phyloP scores from a whole-genome alignment of 64 coral and sea anemone species.

The Montipora foliosa region DNA sequence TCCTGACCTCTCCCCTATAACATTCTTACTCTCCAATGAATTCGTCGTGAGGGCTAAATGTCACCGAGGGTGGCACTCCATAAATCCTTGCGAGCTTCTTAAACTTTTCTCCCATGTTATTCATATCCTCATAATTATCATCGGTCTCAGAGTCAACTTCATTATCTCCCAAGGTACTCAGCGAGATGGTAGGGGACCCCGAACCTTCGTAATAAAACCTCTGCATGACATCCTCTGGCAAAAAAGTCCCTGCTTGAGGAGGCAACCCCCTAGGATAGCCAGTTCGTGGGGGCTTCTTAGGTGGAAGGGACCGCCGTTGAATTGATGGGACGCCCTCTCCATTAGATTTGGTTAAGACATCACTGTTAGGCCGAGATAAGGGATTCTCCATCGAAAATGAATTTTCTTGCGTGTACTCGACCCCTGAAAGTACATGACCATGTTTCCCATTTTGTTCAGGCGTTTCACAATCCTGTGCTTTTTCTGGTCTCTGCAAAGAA shows the following conservation, averaged over 20 bases:
- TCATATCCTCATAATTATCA: constrained; percentile 66
- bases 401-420: background rate
- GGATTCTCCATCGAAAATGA: constrained; percentile 35
- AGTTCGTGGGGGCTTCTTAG: constrained; percentile 7
- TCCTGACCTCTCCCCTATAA: background rate
- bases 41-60: constrained; percentile 79
- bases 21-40: constrained; percentile 62
- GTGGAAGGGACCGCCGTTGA: constrained; percentile 7
- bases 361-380: constrained; percentile 14
- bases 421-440: background rate
- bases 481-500: constrained; percentile 16
- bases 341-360: background rate
- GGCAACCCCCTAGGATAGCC: constrained; percentile 18
- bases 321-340: background rate
- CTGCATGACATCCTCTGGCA: constrained; percentile 74
- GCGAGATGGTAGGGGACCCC: constrained; percentile 84
- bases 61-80: constrained; percentile 69
- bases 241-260: constrained; percentile 48
- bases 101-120: constrained; percentile 78
- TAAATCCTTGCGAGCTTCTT: constrained; percentile 82
- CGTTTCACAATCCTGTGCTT: background rate
- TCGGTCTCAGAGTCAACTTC: constrained; percentile 33
- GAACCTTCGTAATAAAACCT: constrained; percentile 77
- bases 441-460: background rate
- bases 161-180: constrained; percentile 80